A percentile compares a stretch with the other conserved stretches of the same genome.
Evolutionary conservation across 92 coral and sea anemone genomes (phyloP).

Genomic region (Epizoanthus illoricatus): DNA sequence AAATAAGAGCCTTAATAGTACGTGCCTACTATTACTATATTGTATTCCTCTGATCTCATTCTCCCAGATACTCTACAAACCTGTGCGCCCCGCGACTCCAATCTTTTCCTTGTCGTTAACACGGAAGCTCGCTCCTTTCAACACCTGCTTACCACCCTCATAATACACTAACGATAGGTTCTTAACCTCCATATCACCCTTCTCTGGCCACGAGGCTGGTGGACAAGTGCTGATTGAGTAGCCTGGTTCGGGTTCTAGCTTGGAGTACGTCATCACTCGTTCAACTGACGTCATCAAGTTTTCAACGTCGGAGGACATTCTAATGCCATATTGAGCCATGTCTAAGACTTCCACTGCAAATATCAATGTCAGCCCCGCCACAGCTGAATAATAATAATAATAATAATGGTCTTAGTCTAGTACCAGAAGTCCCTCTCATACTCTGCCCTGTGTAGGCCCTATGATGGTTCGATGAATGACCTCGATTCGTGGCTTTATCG

Average conservation of each 20-base stretch:
- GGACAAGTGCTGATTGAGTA: background rate
- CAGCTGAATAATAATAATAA: background rate
- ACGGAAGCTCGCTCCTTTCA: background rate
- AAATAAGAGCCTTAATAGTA: no score
- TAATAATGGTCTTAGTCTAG: no score
- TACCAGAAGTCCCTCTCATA: no score
- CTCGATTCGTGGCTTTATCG: no score
- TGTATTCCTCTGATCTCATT: background rate
- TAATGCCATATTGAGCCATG: conserved; percentile 50
- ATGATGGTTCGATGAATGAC: no score
- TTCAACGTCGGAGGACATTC: conserved; percentile 21
- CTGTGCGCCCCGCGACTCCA: background rate
- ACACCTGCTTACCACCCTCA: background rate
- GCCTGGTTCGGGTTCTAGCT: background rate
- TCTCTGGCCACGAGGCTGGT: conserved; percentile 1
- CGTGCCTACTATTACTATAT: no score
- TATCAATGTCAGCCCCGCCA: background rate
- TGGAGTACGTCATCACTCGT: no score
- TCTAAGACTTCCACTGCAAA: conserved; percentile 46
- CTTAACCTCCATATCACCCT: background rate
- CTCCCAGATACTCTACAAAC: background rate
- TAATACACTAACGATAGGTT: background rate
- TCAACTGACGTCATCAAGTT: no score
- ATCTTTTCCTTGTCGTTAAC: background rate
- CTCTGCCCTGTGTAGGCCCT: no score